phyloP scores from a whole-genome alignment of 2,888 invertebrate species.

The Acanthacorydalis orientalis region DNA sequence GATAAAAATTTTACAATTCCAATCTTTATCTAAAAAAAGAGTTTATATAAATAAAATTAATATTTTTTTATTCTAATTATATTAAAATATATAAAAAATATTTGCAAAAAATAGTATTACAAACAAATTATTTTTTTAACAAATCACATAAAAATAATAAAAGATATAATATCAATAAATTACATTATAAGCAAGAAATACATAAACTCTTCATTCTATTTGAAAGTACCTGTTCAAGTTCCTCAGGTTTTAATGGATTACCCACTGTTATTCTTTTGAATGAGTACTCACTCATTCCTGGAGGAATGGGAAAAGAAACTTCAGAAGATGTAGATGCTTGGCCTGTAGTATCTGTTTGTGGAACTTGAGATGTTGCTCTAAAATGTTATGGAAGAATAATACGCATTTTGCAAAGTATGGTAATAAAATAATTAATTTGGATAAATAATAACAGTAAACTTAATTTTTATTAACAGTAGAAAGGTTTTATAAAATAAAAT shows the following conservation, averaged over 20 bases:
- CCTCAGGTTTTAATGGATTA: slow-evolving; percentile 54
- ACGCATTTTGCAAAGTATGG: no score
- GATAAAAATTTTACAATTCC: slow-evolving; percentile 70
- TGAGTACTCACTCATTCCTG: slow-evolving; percentile 59
- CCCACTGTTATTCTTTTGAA: slow-evolving; percentile 61
- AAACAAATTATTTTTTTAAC: no score
- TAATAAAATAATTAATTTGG: background rate
- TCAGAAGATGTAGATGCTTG: slow-evolving; percentile 12
- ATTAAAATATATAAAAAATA: no score
- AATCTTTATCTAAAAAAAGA: slow-evolving; percentile 40
- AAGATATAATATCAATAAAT: no score
- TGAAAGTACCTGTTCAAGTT: slow-evolving; percentile 53
- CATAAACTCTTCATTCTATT: no score
- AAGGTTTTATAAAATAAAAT: background rate
- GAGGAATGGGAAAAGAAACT: slow-evolving; percentile 38
- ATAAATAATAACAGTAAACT: no score
- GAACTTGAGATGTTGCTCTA: slow-evolving; percentile 20
- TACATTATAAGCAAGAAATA: no score
- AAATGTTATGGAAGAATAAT: slow-evolving; percentile 10
- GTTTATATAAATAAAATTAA: background rate
- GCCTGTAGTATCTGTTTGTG: slow-evolving; percentile 8
- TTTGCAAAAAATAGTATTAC: no score
- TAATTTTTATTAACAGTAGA: no score
- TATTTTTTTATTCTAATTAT: background rate
- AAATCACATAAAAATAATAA: no score